These are phyloP conservation scores for Gari tellinella DNA, from an alignment of 2,888 invertebrate genomes.

Conservation along the genomic window DNA sequence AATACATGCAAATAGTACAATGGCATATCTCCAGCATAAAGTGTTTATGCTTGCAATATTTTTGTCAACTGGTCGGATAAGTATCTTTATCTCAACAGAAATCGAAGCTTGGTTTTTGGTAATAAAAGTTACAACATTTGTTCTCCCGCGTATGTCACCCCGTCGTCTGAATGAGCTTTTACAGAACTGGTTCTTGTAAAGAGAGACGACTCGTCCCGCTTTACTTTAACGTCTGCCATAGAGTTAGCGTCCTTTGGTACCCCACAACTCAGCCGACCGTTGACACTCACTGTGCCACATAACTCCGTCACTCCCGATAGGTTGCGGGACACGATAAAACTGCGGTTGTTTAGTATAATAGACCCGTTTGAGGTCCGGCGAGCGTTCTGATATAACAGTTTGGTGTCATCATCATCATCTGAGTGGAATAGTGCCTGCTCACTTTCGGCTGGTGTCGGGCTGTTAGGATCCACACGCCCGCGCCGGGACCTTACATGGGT, in stretches of 20 bases:
- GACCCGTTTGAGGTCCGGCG: slow-evolving; percentile 60
- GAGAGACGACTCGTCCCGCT: slow-evolving; percentile 65
- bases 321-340: slow-evolving; percentile 56
- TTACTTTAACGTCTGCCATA: slow-evolving; percentile 65
- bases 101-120: too few species aligned
- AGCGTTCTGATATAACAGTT: slow-evolving; percentile 51
- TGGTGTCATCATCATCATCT: slow-evolving; percentile 46
- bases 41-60: too few species aligned
- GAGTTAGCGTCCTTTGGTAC: slow-evolving; percentile 68
- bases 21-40: too few species aligned
- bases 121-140: slow-evolving; percentile 62
- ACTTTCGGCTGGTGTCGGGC: slow-evolving; percentile 27
- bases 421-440: slow-evolving; percentile 27
- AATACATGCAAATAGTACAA: too few species aligned
- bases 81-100: too few species aligned
- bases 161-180: slow-evolving; percentile 76
- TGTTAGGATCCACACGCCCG: slow-evolving; percentile 47
- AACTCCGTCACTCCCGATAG: slow-evolving; percentile 60
- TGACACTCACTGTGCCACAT: slow-evolving; percentile 37
- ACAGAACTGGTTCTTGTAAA: slow-evolving; percentile 63
- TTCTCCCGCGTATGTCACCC: slow-evolving; percentile 72
- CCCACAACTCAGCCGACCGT: slow-evolving; percentile 30
- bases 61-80: too few species aligned
- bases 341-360: slow-evolving; percentile 55
- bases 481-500: slow-evolving; percentile 80